Percentiles rank a stretch among this genome's conserved stretches.
phyloP scores from a whole-genome alignment of 37 sponge, comb jelly and placozoan genomes.

The Beroe ovata region DNA sequence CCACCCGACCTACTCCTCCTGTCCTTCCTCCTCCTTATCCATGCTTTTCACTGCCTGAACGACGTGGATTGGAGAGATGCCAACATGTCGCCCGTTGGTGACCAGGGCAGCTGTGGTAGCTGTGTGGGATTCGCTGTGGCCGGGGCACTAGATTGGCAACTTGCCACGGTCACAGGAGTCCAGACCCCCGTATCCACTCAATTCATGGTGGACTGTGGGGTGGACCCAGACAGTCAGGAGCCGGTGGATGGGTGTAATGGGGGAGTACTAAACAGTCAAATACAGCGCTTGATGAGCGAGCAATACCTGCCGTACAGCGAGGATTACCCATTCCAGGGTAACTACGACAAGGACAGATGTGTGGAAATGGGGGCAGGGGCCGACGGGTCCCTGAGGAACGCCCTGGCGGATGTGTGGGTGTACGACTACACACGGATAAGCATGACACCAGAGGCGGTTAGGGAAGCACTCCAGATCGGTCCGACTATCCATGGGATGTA shows the following conservation, averaged over 20 bases:
- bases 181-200: neutral
- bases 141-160: neutral
- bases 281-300: neutral
- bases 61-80: neutral
- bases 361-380: neutral
- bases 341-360: neutral
- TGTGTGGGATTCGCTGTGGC: neutral
- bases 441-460: neutral
- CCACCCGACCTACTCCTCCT: too few species aligned
- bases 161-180: neutral
- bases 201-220: neutral
- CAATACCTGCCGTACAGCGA: neutral
- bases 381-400: neutral
- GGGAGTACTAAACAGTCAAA: neutral
- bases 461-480: slow-evolving; percentile 5
- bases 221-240: neutral
- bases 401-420: neutral
- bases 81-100: neutral
- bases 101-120: neutral
- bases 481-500: neutral
- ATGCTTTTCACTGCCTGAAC: too few species aligned
- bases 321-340: neutral
- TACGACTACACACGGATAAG: neutral
- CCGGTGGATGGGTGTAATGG: neutral
- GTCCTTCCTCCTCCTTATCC: too few species aligned